Conservation (phyloP, 92 coral and sea anemone genomes). For the Phenganax stokvisi region DNA sequence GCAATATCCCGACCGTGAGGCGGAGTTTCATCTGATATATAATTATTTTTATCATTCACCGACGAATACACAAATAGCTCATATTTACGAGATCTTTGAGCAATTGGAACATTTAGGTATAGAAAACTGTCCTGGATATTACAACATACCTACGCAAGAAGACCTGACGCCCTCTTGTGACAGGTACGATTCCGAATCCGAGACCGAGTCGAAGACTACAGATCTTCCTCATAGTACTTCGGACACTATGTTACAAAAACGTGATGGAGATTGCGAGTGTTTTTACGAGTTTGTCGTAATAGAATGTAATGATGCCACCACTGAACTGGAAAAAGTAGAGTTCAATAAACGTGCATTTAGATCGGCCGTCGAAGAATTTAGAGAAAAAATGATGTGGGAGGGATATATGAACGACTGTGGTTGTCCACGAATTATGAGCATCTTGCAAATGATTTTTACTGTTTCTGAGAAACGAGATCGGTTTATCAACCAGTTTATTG, state of each 20-base stretch:
- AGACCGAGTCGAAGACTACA: not conserved
- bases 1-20: conserved; percentile 15
- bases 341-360: not conserved
- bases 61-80: not conserved
- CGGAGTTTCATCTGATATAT: conserved; percentile 12
- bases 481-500: not conserved
- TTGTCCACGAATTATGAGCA: not conserved
- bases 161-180: conserved; percentile 1
- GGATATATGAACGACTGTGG: conserved; percentile 10
- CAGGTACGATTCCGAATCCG: not conserved
- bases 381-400: not conserved
- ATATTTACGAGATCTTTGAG: not conserved
- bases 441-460: not conserved
- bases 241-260: not conserved
- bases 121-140: conserved; percentile 11
- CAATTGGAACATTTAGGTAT: not conserved
- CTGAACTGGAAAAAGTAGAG: not conserved
- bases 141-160: not conserved
- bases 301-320: not conserved
- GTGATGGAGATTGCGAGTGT: not conserved
- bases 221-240: conserved; percentile 5
- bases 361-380: not conserved
- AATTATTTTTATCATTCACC: conserved; percentile 17
- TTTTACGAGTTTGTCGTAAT: not conserved
- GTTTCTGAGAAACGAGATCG: not conserved